Percentiles rank a stretch among this genome's conserved stretches.
These are phyloP conservation scores for Tragelaphus eurycerus DNA, from an alignment of 2,797 vertebrate species.

Conservation along the genomic window DNA sequence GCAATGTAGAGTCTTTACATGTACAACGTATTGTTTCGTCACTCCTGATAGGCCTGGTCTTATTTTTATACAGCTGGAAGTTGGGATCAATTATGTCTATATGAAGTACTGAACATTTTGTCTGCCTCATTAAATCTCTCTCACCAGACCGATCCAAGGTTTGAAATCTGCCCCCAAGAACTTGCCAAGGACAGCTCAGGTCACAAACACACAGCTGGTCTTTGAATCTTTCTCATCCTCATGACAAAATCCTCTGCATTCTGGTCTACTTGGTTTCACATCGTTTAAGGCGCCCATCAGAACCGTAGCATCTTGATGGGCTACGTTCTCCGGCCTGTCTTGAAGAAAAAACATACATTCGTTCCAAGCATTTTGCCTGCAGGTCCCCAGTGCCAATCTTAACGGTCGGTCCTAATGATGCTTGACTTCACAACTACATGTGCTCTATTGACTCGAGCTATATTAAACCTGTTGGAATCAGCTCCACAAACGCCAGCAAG, in stretches of 20 bases:
- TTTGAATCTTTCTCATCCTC: background rate
- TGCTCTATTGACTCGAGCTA: background rate
- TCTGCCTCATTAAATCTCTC: background rate
- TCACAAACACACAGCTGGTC: background rate
- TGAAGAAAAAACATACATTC: constrained; percentile 28
- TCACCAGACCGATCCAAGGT: background rate
- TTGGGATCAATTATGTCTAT: background rate
- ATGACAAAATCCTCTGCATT: background rate
- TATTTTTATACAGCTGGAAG: background rate
- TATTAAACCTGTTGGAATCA: background rate
- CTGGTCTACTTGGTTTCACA: background rate
- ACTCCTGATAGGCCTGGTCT: background rate
- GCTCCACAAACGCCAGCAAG: background rate
- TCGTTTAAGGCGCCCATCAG: background rate
- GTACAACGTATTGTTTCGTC: background rate
- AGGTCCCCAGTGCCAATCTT: background rate
- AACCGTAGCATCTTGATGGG: background rate
- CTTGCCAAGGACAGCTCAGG: background rate
- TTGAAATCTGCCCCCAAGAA: background rate
- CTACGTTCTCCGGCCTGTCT: background rate
- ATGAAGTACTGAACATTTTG: background rate
- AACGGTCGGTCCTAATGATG: background rate
- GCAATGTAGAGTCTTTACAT: background rate
- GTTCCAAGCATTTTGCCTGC: constrained; percentile 30
- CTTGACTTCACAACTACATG: constrained; percentile 17